Base-by-base conservation (phyloP, 1,140 invertebrate genomes). In the Melanaphis sacchari region DNA sequence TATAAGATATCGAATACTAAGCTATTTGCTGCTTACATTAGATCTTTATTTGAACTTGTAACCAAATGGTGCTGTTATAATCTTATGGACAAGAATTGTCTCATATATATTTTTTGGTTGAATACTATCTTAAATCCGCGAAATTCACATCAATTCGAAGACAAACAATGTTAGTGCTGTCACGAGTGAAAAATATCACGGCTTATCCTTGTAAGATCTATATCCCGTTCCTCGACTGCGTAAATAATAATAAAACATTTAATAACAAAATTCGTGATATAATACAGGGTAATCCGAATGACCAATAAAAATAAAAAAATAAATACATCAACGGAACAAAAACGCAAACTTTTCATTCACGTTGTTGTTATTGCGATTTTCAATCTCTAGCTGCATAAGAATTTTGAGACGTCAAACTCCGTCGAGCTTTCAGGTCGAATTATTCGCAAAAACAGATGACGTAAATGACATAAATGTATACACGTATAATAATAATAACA, bases 91-190 rank as follows among this genome's bases (percentile, higher is more conserved):
- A 15, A 15, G 18, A 49, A 49, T 49, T 18, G 46, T 49, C 46
- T 49, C 46, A 49, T 49, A 1, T 49, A 15, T 49, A 26, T 26
- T 1, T 54, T 8, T 7, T 3, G 54, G 31, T 59, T 31, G 2
- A 7, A 11, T 59, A 9, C 3, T 31, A 31, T 9, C 31, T 59
- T 15, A 21, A 22, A 6, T 1, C 26, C 6, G 49, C 46, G 31
- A 88, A 88, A 49, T 66, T n/a, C 21, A n/a, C 87, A 15, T 87
- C 18, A 21, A 87, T 81, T n/a, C 15, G 21, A 76, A 82, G 59
- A 91, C 90, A 82, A 91, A 91, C 66, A 81, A n/a, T 66, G n/a
- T n/a, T n/a, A 91, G 66, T 36, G 6, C 90, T 91, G 90, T 91
- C 76, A 52, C 24, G n/a, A n/a, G 41, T 92, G 91, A 92, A 84